Base-by-base conservation (phyloP, 2,113 vertebrate genomes). In the Nothobranchius kuhntae region DNA sequence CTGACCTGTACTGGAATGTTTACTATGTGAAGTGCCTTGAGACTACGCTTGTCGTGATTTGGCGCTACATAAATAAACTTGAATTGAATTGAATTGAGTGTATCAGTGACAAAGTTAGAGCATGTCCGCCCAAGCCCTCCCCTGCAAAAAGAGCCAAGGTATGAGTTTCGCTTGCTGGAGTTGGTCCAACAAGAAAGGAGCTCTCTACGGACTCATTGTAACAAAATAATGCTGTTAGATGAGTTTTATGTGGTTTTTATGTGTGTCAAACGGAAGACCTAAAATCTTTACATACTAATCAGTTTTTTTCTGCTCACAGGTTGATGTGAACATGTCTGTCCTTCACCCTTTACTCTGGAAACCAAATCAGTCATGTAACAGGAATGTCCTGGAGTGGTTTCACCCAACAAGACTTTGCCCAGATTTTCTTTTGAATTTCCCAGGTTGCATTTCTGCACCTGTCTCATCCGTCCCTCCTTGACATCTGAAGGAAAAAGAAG, bases 311-410 rank as follows among this genome's bases (percentile, higher is more conserved):
- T 81, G 47, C 52, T 53, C 26, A 59, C 76, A 84, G 81, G 56
- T 84, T 71, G 26, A 51, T 52, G 52, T 61, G 53, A 80, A 78
- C 57, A 66, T 75, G 77, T 66, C 65, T 78, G 60, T 73, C 68
- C 57, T 21, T 77, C 51, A 75, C 8, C 64, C 68, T 53, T 72
- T 81, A 62, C 73, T 65, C 55, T 73, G 81, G 79, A 86, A 55
- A 83, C 65, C 40, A 76, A 45, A 46, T 69, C 64, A 81, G 42
- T 64, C 52, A 76, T 60, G 35, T 72, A 71, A 70, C 11, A 53
- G 46, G 52, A 58, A 17, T 12, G 75, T 21, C 52, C 51, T 62
- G 52, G 61, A 71, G 42, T 62, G 63, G 45, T 38, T 57, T 64
- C 62, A 74, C 6, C 66, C 53, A 70, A 57, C 76, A 30, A 85